A percentile compares a stretch with the other conserved stretches of the same genome.
phyloP scores from a whole-genome alignment of 2,797 vertebrate genomes.

The Smutsia temminckii region DNA sequence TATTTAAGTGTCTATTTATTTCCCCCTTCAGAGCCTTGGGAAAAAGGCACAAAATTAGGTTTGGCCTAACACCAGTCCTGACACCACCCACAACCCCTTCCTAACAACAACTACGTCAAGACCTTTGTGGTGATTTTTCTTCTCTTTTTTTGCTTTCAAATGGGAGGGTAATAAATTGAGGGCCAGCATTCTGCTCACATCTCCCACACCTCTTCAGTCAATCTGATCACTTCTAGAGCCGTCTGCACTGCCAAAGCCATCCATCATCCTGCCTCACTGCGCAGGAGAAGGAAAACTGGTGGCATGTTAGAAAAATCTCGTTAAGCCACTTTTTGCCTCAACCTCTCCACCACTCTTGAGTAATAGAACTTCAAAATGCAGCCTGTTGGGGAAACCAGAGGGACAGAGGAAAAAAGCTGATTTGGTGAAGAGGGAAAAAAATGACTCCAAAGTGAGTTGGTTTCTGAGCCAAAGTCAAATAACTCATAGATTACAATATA shows the following conservation, averaged over 20 bases:
- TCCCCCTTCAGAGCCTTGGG: not conserved
- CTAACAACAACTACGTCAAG: not conserved
- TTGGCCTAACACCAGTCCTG: not conserved
- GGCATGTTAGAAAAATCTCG: conserved; percentile 67
- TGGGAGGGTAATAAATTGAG: conserved; percentile 16
- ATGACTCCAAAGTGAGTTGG: conserved; percentile 32
- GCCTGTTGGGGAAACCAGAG: conserved; percentile 30
- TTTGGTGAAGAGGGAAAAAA: not conserved
- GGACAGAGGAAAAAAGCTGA: conserved; percentile 18
- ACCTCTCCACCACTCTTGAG: conserved; percentile 43
- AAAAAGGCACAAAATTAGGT: conserved; percentile 48
- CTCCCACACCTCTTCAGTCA: conserved; percentile 59
- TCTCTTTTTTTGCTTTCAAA: conserved; percentile 3
- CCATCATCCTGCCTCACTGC: conserved; percentile 62
- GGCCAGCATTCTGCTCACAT: conserved; percentile 59
- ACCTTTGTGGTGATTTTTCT: not conserved
- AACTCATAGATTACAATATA: not conserved
- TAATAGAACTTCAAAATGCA: conserved; percentile 61
- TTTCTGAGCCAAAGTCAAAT: conserved; percentile 51
- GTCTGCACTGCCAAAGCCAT: conserved; percentile 44
- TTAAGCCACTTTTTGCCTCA: conserved; percentile 58
- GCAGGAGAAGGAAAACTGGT: conserved; percentile 60
- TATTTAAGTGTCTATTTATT: conserved; percentile 36
- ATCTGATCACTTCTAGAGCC: conserved; percentile 51
- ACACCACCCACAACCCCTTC: not conserved